Conservation (phyloP, 2,797 vertebrate genomes). For the Calcarius lapponicus region DNA sequence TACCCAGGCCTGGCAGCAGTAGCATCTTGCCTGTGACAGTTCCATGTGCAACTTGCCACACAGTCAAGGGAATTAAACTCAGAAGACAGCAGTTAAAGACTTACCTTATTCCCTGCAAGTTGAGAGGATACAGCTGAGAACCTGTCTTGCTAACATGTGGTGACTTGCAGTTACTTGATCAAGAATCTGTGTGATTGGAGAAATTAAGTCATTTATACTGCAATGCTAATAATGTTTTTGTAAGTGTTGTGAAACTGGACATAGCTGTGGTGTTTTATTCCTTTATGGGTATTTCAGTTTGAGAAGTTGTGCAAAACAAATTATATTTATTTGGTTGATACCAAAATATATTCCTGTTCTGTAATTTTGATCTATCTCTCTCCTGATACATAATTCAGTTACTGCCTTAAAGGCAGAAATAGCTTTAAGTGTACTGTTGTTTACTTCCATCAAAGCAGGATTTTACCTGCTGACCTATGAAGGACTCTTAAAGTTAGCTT, state of each 20-base stretch:
- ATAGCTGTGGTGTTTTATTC: not conserved
- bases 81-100: not conserved
- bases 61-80: not conserved
- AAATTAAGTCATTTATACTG: not conserved
- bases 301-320: not conserved
- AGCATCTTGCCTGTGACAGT: not conserved
- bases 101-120: not conserved
- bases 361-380: not conserved
- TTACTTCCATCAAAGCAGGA: not conserved
- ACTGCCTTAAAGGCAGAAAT: constrained; percentile 1
- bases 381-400: constrained; percentile 9
- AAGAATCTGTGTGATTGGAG: not conserved
- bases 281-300: not conserved
- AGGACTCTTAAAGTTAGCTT: constrained; percentile 10
- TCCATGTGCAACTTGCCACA: not conserved
- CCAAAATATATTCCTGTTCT: not conserved
- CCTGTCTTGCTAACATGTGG: not conserved
- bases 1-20: not conserved
- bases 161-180: not conserved
- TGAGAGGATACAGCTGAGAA: not conserved
- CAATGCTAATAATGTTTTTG: not conserved
- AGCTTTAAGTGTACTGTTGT: not conserved
- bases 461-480: constrained; percentile 38
- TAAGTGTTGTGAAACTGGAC: not conserved
- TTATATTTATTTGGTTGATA: constrained; percentile 5